These are phyloP conservation scores for Drosophila meridionalis DNA, from an alignment of 2,888 invertebrate species.

Conservation along the genomic window DNA sequence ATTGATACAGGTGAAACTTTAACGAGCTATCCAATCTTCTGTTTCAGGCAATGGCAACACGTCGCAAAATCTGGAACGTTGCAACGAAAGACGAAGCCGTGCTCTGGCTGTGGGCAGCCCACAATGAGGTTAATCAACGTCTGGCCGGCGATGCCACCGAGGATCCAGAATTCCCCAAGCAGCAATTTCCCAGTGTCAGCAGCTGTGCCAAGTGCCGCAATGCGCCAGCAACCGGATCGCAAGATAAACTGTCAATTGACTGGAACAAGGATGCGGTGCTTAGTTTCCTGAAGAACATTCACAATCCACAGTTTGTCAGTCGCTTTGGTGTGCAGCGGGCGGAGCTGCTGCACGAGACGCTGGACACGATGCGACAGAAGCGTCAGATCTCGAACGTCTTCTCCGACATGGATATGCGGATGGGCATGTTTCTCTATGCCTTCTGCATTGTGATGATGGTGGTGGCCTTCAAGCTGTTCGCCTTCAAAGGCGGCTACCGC, in stretches of 20 bases:
- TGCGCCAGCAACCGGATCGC: constrained; percentile 60
- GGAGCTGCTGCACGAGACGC: constrained; percentile 66
- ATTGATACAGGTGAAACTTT: constrained; percentile 33
- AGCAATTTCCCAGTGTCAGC: constrained; percentile 91
- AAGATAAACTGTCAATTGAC: constrained; percentile 54
- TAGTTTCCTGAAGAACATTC: constrained; percentile 82
- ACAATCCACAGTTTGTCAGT: constrained; percentile 81
- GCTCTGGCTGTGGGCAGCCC: constrained; percentile 97
- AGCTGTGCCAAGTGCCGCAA: constrained; percentile 89
- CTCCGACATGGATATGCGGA: constrained; percentile 88
- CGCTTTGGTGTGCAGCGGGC: constrained; percentile 80
- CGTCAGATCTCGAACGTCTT: constrained; percentile 83
- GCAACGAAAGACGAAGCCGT: constrained; percentile 90
- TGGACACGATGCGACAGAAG: constrained; percentile 79
- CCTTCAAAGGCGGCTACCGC: constrained; percentile 87
- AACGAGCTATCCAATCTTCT: constrained; percentile 13
- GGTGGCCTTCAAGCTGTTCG: constrained; percentile 91
- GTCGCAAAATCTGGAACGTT: constrained; percentile 89
- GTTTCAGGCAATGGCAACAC: constrained; percentile 90
- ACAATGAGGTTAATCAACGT: constrained; percentile 96
- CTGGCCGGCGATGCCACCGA: constrained; percentile 94
- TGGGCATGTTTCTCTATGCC: constrained; percentile 91
- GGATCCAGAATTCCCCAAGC: constrained; percentile 95
- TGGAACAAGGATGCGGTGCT: constrained; percentile 83
- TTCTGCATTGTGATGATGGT: constrained; percentile 91